Base-by-base conservation (phyloP, 2,113 vertebrate genomes). In the Oreochromis niloticus region DNA sequence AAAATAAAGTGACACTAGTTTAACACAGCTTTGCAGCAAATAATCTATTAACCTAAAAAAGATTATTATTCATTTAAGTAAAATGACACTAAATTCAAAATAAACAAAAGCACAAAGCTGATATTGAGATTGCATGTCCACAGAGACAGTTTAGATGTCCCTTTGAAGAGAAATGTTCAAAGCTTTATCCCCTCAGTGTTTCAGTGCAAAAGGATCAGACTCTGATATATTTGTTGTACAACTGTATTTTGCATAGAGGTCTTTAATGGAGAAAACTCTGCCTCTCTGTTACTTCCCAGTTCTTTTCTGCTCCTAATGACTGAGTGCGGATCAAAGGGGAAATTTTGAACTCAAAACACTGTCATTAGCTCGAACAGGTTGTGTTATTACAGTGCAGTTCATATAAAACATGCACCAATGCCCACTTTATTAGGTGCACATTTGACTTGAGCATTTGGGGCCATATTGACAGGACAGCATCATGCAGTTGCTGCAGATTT, bases 211-310 rank as follows among this genome's bases (percentile, higher is more conserved):
- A 24, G n/a, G 2, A 22, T 43, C 66, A 6, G 34, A 68, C 27
- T 27, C 16, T 8, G 19, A 39, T 68, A 11, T 68, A 41, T 41
- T 41, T 39, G 4, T n/a, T 68, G 63, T 10, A 1, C 30, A 61
- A 19, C 36, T 68, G 6, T 41, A 41, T 41, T 71, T 68, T 4
- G 36, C 19, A 68, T 2, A 4, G n/a, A 71, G 27, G 5, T 27
- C 12, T 27, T 9, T 71, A 24, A 43, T 22, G 12, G 12, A 24
- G 22, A 71, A 71, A 6, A 71, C 16, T 9, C 46, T 46, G 22
- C 39, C 0, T 3, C n/a, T 22, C 19, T 0, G 19, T 41, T 22
- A 19, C 30, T 5, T 71, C 39, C n/a, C 39, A 73, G 2, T 16
- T 73, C 22, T 73, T 27, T 73, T n/a, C 66, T 46, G 66, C 22